Evolutionary conservation across 2,888 invertebrate species (phyloP).

Genomic region (Pseudococcus jackbeardsleyi): DNA sequence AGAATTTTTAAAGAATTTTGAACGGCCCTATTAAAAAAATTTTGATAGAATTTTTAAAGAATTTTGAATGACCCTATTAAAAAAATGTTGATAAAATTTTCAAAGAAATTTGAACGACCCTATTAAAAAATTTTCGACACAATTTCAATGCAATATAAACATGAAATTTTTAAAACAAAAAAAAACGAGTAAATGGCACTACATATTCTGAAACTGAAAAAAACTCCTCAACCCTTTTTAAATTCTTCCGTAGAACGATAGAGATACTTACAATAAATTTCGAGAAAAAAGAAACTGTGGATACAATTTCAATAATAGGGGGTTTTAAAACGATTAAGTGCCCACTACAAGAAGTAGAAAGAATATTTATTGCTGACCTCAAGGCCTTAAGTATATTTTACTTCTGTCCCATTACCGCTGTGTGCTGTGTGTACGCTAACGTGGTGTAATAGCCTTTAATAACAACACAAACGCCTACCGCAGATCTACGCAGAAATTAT

Average conservation of each 20-base stretch:
- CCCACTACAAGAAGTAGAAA: conserved; percentile 39
- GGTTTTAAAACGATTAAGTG: conserved; percentile 50
- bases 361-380: conserved; percentile 52
- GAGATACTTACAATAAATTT: conserved; percentile 43
- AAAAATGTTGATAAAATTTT: too few species aligned
- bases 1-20: too few species aligned
- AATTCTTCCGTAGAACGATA: neutral
- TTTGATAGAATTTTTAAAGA: too few species aligned
- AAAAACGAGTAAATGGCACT: too few species aligned
- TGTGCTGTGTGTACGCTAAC: conserved; percentile 18
- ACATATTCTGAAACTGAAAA: neutral
- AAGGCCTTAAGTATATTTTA: conserved; percentile 45
- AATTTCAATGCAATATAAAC: too few species aligned
- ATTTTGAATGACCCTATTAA: too few species aligned
- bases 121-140: too few species aligned
- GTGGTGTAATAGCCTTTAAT: conserved; percentile 38
- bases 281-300: conserved; percentile 15
- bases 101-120: too few species aligned
- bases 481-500: conserved; percentile 45
- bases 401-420: conserved; percentile 40
- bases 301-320: conserved; percentile 40
- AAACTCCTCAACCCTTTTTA: too few species aligned
- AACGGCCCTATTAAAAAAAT: too few species aligned
- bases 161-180: too few species aligned
- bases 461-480: conserved; percentile 45